Conservation (phyloP, 1,140 invertebrate species). For the Ptiloglossa arizonensis region DNA sequence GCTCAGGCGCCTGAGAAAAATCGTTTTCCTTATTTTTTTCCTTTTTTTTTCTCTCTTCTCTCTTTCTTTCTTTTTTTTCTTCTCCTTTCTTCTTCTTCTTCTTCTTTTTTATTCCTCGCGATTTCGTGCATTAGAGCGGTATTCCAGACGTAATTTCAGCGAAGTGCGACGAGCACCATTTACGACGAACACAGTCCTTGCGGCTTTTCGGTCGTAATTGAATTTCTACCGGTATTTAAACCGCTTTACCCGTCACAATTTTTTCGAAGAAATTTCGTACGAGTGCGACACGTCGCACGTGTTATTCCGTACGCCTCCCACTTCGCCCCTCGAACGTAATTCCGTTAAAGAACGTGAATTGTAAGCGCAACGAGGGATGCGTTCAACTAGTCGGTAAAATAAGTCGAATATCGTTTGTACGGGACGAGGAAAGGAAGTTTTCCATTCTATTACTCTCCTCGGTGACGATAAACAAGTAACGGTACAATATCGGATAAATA, state of each 20-base stretch:
- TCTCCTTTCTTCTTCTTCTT: neutral
- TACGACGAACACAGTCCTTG: conserved; percentile 13
- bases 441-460: no score
- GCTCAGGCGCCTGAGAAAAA: neutral
- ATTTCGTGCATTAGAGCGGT: neutral
- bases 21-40: neutral
- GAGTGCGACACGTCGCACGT: neutral
- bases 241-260: conserved; percentile 2
- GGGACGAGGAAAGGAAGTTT: no score
- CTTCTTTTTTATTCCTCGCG: no score
- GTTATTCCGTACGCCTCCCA: no score
- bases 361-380: neutral
- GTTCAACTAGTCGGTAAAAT: neutral
- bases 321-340: neutral
- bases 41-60: no score
- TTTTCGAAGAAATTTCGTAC: conserved; percentile 21
- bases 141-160: conserved; percentile 14
- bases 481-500: no score
- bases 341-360: neutral
- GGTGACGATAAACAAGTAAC: no score
- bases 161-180: conserved; percentile 6
- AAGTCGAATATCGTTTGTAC: no score
- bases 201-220: conserved; percentile 33
- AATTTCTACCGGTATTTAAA: conserved; percentile 44
- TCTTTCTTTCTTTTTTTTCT: no score